These are phyloP conservation scores for Thelaira solivaga DNA, from an alignment of 2,888 invertebrate genomes.

Conservation along the genomic window DNA sequence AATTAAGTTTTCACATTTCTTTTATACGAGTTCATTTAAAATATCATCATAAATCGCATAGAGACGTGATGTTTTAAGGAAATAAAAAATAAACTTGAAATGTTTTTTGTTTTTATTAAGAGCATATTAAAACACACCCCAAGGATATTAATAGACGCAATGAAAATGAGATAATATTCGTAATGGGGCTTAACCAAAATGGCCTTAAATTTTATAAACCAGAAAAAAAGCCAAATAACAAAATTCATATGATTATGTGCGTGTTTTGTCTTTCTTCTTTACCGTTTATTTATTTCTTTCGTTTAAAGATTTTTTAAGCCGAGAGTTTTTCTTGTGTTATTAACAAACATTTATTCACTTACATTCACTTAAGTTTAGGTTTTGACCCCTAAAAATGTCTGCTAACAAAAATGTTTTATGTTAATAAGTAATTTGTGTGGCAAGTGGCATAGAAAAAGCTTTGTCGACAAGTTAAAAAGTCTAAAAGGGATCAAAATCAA, in stretches of 20 bases:
- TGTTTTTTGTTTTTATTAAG: no score
- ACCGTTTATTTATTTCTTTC: neutral
- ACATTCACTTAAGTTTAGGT: neutral
- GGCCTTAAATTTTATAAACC: neutral
- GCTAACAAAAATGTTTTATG: neutral
- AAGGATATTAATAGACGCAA: conserved; percentile 8
- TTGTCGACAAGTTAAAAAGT: neutral
- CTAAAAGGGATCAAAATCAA: conserved; percentile 22
- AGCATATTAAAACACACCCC: neutral
- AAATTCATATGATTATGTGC: neutral
- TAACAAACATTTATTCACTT: no score
- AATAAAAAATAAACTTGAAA: conserved; percentile 30
- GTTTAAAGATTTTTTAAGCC: neutral
- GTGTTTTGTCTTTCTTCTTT: neutral
- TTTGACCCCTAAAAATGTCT: conserved; percentile 16
- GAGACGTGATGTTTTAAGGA: conserved; percentile 51
- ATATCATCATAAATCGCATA: conserved; percentile 47
- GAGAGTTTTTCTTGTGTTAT: no score
- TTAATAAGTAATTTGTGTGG: neutral
- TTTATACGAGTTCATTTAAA: neutral
- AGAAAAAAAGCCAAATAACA: neutral
- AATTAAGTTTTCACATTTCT: neutral
- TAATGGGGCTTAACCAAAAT: neutral
- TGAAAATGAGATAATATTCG: neutral
- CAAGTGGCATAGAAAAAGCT: neutral